Evolutionary conservation across 2,797 vertebrate species (phyloP).

Genomic region (Xiphorhynchus erythropygius): DNA sequence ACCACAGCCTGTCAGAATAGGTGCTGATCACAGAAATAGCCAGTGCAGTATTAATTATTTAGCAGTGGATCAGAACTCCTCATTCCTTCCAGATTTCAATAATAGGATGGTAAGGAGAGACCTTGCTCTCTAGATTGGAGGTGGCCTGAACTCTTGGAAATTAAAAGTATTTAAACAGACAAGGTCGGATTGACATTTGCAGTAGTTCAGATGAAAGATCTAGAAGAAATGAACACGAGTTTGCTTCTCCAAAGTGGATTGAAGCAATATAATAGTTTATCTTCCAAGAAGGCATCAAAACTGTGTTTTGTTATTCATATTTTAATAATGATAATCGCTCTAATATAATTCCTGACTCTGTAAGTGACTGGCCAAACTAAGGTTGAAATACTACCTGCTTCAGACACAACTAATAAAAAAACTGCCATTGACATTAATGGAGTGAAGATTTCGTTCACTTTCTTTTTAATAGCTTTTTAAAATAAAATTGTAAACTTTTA

Average conservation of each 20-base stretch:
- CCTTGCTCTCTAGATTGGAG: not conserved
- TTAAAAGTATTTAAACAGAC: not conserved
- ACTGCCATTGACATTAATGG: not conserved
- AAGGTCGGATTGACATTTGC: not conserved
- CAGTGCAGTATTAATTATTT: constrained; percentile 44
- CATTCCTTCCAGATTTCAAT: constrained; percentile 4
- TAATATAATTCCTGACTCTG: not conserved
- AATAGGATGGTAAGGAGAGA: constrained; percentile 3
- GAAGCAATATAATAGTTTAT: not conserved
- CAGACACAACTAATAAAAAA: not conserved
- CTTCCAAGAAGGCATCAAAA: not conserved
- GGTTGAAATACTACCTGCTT: accelerated
- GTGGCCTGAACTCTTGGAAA: not conserved
- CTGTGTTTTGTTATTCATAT: not conserved
- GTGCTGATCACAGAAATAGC: constrained; percentile 28
- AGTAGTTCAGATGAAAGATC: not conserved
- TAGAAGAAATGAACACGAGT: not conserved
- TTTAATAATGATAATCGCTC: not conserved
- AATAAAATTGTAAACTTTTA: not conserved
- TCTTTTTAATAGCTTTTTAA: not conserved
- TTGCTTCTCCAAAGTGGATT: not conserved
- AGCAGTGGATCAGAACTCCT: constrained; percentile 15
- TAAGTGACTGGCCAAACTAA: not conserved
- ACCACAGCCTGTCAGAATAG: not conserved
- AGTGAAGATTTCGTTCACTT: not conserved